phyloP scores from a whole-genome alignment of 2,797 vertebrate genomes.

The Carapus acus region DNA sequence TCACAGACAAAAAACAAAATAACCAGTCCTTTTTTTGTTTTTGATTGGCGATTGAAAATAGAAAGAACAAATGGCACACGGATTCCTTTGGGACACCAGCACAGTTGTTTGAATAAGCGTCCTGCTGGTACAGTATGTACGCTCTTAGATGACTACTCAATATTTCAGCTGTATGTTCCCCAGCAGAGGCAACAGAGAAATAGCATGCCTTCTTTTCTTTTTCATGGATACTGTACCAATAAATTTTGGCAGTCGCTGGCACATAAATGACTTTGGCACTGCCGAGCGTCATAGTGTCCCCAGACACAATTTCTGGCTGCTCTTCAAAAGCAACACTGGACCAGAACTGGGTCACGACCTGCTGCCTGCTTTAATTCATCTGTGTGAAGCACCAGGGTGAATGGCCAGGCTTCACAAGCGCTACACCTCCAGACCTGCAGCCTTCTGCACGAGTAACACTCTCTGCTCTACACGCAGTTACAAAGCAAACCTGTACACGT shows the following conservation, averaged over 20 bases:
- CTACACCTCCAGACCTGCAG: too few species aligned
- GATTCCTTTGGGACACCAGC: background rate
- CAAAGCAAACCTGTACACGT: constrained; percentile 45
- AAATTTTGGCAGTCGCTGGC: constrained; percentile 11
- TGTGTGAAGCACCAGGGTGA: too few species aligned
- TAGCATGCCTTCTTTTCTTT: too few species aligned
- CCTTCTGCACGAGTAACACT: constrained; percentile 51
- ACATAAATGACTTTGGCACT: background rate
- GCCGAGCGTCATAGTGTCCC: background rate
- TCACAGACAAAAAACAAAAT: too few species aligned
- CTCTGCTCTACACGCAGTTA: constrained; percentile 57
- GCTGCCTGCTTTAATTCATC: too few species aligned
- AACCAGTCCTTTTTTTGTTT: too few species aligned
- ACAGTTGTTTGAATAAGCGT: constrained; percentile 8
- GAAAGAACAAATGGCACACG: too few species aligned
- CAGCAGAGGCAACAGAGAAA: too few species aligned
- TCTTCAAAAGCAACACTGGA: background rate
- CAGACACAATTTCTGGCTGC: constrained; percentile 5
- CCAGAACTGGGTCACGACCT: background rate
- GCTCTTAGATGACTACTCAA: constrained; percentile 6
- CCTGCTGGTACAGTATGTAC: background rate
- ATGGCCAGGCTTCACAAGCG: too few species aligned
- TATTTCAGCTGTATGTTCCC: too few species aligned
- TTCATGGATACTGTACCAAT: constrained; percentile 10
- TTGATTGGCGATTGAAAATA: too few species aligned